phyloP scores from a whole-genome alignment of 2,113 vertebrate genomes.

The Lepisosteus osseus region DNA sequence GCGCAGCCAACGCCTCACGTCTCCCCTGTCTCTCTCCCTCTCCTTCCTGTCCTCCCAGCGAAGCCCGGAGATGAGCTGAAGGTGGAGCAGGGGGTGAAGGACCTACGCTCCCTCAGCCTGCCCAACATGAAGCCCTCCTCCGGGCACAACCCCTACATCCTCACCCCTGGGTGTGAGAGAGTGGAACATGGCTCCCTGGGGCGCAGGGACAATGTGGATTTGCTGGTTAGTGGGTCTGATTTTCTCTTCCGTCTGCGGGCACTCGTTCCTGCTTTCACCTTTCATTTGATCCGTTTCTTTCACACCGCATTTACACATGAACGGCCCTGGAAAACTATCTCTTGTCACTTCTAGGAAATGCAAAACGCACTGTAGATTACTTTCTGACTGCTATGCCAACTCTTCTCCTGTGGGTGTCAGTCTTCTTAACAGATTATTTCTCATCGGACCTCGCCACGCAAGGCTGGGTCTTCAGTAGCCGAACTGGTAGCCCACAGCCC shows the following conservation, averaged over 20 bases:
- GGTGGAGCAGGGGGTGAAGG: conserved; percentile 81
- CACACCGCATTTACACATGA: background rate
- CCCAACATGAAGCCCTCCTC: conserved; percentile 72
- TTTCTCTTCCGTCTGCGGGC: background rate
- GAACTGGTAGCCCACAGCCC: no score
- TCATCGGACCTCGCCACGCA: no score
- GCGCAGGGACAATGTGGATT: conserved; percentile 65
- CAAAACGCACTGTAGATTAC: no score
- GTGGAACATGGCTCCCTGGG: conserved; percentile 62
- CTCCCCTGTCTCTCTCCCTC: background rate
- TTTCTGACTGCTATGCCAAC: no score
- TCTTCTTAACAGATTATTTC: no score
- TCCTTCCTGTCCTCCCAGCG: conserved; percentile 49
- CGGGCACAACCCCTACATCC: conserved; percentile 52
- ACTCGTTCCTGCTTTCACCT: background rate
- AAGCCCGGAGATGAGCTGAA: conserved; percentile 83
- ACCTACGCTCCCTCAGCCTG: conserved; percentile 75
- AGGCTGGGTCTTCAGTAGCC: no score
- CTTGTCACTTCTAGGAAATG: no score
- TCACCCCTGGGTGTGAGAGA: conserved; percentile 53
- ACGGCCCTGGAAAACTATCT: no score
- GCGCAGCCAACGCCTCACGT: no score
- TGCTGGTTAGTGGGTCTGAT: conserved; percentile 69
- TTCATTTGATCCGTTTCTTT: background rate
- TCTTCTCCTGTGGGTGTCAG: no score